phyloP scores from a whole-genome alignment of 2,797 vertebrate genomes.

The Sebastes wilsoni region DNA sequence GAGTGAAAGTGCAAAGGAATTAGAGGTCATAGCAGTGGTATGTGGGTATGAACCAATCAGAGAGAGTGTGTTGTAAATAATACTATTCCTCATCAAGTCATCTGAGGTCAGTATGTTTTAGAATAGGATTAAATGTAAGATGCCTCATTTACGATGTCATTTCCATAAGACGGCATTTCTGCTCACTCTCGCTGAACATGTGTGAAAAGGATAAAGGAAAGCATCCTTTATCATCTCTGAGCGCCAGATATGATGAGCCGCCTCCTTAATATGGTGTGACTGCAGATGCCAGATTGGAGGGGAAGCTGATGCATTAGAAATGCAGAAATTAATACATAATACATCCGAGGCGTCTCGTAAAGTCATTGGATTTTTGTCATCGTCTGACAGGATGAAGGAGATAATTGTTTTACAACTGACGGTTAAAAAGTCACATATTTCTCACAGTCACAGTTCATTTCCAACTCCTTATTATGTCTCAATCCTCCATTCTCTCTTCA shows the following conservation, averaged over 20 bases:
- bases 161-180: neutral
- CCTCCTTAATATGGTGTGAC: constrained; percentile 18
- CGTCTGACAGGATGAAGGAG: constrained; percentile 16
- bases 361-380: constrained; percentile 1
- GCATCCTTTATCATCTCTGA: constrained; percentile 5
- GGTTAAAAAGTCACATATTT: constrained; percentile 7
- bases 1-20: too few species aligned
- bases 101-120: neutral
- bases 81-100: neutral
- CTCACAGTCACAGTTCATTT: neutral
- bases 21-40: neutral
- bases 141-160: neutral
- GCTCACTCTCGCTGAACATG: neutral
- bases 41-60: neutral
- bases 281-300: constrained; percentile 2
- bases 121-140: neutral
- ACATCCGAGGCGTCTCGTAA: neutral
- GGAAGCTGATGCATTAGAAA: constrained; percentile 18
- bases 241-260: neutral
- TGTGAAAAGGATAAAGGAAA: constrained; percentile 11
- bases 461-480: neutral
- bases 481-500: neutral
- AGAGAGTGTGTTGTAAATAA: neutral
- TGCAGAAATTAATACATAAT: constrained; percentile 31
- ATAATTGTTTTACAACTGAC: constrained; percentile 6